These are phyloP conservation scores for Apomyelois bistriatella DNA, from an alignment of 2,888 invertebrate genomes.

Conservation along the genomic window DNA sequence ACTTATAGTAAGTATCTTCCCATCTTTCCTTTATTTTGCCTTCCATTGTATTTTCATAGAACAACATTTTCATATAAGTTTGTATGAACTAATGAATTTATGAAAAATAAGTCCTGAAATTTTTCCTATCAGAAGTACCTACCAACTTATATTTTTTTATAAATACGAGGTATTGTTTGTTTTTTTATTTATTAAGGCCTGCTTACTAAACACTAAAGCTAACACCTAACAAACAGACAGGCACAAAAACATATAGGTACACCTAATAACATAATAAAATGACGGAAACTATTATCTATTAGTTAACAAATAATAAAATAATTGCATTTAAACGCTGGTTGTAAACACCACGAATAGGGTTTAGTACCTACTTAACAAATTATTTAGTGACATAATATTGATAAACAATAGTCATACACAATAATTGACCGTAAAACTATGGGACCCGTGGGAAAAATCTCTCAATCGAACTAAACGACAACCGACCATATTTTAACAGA, in stretches of 20 bases:
- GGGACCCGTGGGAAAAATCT: slow-evolving; percentile 19
- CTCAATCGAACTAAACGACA: not conserved
- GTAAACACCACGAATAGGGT: not conserved
- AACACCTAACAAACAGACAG: too few relatives aligned
- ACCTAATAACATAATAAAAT: not conserved
- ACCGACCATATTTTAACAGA: slow-evolving; percentile 4
- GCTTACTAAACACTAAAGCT: too few relatives aligned
- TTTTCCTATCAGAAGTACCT: too few relatives aligned
- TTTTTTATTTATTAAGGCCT: too few relatives aligned
- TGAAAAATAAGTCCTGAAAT: too few relatives aligned
- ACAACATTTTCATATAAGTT: too few relatives aligned
- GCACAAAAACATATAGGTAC: not conserved
- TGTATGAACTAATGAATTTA: too few relatives aligned
- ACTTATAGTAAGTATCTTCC: too few relatives aligned
- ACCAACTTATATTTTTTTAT: too few relatives aligned
- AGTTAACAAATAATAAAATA: not conserved
- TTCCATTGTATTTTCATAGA: too few relatives aligned
- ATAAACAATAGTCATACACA: slow-evolving; percentile 6
- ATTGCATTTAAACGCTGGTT: not conserved
- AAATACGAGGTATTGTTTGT: too few relatives aligned
- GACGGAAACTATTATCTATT: not conserved
- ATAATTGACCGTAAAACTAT: slow-evolving; percentile 12
- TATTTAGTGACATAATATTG: slow-evolving; percentile 2
- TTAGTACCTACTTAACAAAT: not conserved
- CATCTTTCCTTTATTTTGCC: too few relatives aligned